Evolutionary conservation across 2,888 invertebrate species (phyloP), one percentile per base, ranked within the genome.

Genomic region (Lacanobia oleracea): DNA sequence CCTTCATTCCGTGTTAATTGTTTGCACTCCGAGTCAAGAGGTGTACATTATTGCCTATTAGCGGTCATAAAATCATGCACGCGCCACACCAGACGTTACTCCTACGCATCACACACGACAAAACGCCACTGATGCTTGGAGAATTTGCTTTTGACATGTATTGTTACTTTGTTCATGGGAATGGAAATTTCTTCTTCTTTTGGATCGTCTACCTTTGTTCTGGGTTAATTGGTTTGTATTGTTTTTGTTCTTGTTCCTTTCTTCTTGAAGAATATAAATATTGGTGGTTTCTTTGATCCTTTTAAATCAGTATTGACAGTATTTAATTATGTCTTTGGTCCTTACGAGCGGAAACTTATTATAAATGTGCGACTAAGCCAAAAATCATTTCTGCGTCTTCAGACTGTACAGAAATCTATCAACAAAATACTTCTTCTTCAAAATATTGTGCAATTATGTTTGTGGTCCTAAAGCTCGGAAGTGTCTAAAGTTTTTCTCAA

Each of bases 31-130:
- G 86, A 86, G 90, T 91, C 89, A 89, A 89, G 85, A 92, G 91
- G 88, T 90, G 89, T 89, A 86, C 88, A 89, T 92, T 92, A 92
- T 89, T 87, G 88, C 83, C 91, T 88, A 92, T 93, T 92, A 93
- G 87, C 83, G 87, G 86, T 87, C 91, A 90, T 93, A 92, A 91
- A 92, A 88, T 89, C 88, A 87, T 86, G 86, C 87, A 86, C 89
- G 85, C 84, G 79, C 83, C 77, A 83, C 82, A 1, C 9, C 83
- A 83, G 85, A 81, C 82, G 83, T 70, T 87, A 84, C 88, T 85
- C 91, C 91, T 72, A 86, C 85, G 83, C 85, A 84, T 83, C 82
- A 77, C 81, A 77, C 80, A 84, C 85, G 81, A 82, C 86, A 83
- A 81, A 82, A 81, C 60, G 83, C 75, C 80, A 70, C 78, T 64